phyloP scores from a whole-genome alignment of 1,140 invertebrate genomes.

The Camponotus pennsylvanicus region DNA sequence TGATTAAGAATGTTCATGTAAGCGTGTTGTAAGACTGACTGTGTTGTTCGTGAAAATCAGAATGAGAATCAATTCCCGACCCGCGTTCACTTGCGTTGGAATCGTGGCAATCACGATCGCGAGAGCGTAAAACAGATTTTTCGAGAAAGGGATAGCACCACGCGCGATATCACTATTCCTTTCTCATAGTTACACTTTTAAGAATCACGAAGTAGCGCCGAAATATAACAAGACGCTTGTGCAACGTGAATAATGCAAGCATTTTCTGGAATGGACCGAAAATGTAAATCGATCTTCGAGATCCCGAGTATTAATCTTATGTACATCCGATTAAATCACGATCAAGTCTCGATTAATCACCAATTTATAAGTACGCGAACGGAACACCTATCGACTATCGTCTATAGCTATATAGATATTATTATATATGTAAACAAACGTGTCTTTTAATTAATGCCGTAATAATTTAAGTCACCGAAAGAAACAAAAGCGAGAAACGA shows the following conservation, averaged over 20 bases:
- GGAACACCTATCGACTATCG: slow-evolving; percentile 27
- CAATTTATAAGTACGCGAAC: not conserved
- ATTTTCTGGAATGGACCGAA: not conserved
- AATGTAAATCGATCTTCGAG: not conserved
- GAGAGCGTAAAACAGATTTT: not conserved
- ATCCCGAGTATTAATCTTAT: not conserved
- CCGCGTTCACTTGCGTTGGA: not conserved
- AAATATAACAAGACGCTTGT: not conserved
- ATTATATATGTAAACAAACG: slow-evolving; percentile 43
- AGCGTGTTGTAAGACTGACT: slow-evolving; percentile 7
- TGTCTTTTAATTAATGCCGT: slow-evolving; percentile 47
- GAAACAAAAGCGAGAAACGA: not conserved
- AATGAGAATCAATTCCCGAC: not conserved
- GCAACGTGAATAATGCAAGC: slow-evolving; percentile 4
- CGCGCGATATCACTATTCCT: not conserved
- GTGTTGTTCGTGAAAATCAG: not conserved
- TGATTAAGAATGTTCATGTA: not conserved
- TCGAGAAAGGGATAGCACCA: not conserved
- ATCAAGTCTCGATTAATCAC: slow-evolving; percentile 13
- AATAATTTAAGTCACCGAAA: slow-evolving; percentile 46
- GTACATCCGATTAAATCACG: not conserved
- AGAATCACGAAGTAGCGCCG: not conserved
- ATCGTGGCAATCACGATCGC: not conserved
- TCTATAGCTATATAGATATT: slow-evolving; percentile 44
- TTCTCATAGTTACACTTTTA: not conserved